phyloP scores from a whole-genome alignment of 1,140 invertebrate species.

The Drosophila rhopaloa region DNA sequence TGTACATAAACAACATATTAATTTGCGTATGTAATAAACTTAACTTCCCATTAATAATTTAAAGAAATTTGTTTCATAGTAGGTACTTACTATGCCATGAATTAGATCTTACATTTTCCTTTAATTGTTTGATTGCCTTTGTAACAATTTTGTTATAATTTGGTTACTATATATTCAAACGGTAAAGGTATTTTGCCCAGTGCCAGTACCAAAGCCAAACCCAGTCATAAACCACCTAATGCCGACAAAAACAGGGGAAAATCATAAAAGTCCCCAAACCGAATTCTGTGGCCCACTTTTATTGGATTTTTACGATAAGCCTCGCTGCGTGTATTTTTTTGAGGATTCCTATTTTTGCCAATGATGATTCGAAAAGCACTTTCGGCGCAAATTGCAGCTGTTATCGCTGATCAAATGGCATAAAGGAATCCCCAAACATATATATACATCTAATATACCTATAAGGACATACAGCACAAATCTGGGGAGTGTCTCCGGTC shows the following conservation, averaged over 20 bases:
- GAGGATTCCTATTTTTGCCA: constrained; percentile 19
- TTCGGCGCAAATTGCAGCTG: constrained; percentile 67
- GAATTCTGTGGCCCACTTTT: constrained; percentile 43
- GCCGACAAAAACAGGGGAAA: neutral
- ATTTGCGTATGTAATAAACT: no score
- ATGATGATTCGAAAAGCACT: constrained; percentile 57
- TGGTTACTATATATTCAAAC: no score
- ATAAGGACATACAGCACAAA: neutral
- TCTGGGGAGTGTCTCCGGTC: constrained; percentile 32
- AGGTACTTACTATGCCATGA: no score
- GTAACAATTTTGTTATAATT: no score
- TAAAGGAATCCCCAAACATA: neutral
- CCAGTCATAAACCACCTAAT: constrained; percentile 63
- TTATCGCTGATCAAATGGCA: constrained; percentile 65
- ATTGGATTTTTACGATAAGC: constrained; percentile 79
- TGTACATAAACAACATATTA: no score
- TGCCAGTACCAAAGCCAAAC: neutral
- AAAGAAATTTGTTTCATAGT: no score
- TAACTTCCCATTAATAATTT: no score
- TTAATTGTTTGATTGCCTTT: no score
- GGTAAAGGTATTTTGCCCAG: neutral
- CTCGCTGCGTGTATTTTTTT: constrained; percentile 13
- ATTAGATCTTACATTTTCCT: no score
- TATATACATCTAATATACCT: constrained; percentile 2
- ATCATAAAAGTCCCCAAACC: constrained; percentile 35